Base-by-base conservation (phyloP, 2,797 vertebrate species). In the Taeniopygia guttata region DNA sequence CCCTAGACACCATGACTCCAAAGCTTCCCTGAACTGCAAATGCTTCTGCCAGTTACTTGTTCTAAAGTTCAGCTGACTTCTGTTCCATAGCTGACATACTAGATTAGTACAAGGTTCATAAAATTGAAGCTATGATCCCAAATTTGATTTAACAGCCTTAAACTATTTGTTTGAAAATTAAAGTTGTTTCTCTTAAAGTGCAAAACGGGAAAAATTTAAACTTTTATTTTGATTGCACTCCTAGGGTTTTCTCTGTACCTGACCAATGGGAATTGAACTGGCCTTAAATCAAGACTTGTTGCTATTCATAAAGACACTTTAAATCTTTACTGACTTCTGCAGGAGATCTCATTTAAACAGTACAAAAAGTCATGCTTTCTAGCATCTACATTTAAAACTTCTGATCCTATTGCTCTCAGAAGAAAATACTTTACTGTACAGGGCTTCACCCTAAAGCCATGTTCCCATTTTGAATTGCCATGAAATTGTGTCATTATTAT, bases 1-100 rank as follows among this genome's bases (percentile, higher is more conserved):
- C 92, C 93, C 73, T 95, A 77, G 95, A 97, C 78, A 95, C 95
- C 73, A 78, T 51, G 74, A 85, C 95, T 94, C 89, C 89, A 89
- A 78, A 95, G 90, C 52, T 94, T 90, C 59, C 86, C 49, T 96
- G 92, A 92, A 94, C 90, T 93, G 70, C 70, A 89, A 95, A 93
- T 82, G 52, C n/a, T 84, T 63, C 48, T 79, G 86, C 78, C 60
- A 72, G 32, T 76, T 76, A 30, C 30, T 80, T 63, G 22, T 84
- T 87, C 74, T 83, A 54, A 80, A 20, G n/a, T 84, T 70, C 40
- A 58, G 19, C 62, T 92, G 27, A n/a, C 19, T 84, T 87, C 55
- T 84, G 42, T 90, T 64, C 46, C 55, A 5, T 14, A 45, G 68
- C 63, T 58, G 43, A 83, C 86, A 38, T 46, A 30, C 49, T 74